Evolutionary conservation across 2,888 invertebrate genomes (phyloP), one percentile per base, ranked within the genome.

Genomic region (Cheilosia vernalis): DNA sequence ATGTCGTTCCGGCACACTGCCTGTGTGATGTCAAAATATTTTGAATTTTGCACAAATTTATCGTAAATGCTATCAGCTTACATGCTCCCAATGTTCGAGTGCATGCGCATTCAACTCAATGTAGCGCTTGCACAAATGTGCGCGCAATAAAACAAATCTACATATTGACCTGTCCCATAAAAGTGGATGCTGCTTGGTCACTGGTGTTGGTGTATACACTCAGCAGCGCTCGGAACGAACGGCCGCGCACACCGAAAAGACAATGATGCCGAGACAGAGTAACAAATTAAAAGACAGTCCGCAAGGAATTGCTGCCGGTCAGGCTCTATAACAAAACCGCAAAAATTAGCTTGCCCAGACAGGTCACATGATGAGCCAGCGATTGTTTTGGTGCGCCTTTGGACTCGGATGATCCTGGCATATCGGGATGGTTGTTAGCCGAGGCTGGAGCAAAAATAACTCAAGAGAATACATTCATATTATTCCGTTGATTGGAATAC

Each of bases 401-500:
- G 27, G 44, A 24, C 42, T 30, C 21, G 49, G 13, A 10, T 49
- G 73, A 51, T 64, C 53, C 51, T 69, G 17, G 17, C 17, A 37
- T 27, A 27, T n/a, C 17, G 64, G 73, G 63, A 76, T 70, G 70
- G 64, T 70, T 53, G 61, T 67, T 81, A 63, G 64, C 66, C 55
- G 37, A 47, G 27, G 63, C 60, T 37, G 55, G 37, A 30, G 64
- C 53, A 61, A 40, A 66, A 40, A 74, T 74, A 73, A 55, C 73
- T 58, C 64, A 27, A 19, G 66, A 42, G 42, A 70, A 85, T 76
- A 72, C 80, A 80, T 76, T 80, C 76, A 85, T 80, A 85, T 85
- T 85, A 85, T 85, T 81, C 80, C 3, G 40, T 89, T 89, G 90
- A 90, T 89, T 89, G 89, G 90, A 91, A 91, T 90, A 92, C 92